Conservation (phyloP, 2,113 vertebrate species). For the Peucedramus taeniatus region DNA sequence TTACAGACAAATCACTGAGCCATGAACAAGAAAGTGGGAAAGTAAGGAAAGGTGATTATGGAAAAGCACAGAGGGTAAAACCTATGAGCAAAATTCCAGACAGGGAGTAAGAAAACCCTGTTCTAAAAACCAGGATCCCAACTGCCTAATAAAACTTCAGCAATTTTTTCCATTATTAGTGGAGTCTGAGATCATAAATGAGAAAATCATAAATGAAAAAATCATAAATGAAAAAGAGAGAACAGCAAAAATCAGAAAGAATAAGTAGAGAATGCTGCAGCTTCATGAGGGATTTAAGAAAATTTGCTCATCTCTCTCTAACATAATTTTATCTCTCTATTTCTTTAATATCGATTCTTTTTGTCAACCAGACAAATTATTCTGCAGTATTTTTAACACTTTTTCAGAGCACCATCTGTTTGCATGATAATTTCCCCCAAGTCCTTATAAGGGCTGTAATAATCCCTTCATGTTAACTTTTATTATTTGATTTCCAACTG, state of each 20-base stretch:
- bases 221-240: not conserved
- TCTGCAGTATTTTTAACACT: not conserved
- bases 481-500: constrained; percentile 19
- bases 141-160: not conserved
- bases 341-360: not conserved
- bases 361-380: not conserved
- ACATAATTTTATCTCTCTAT: not conserved
- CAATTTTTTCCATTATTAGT: not conserved
- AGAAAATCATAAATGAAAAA: not conserved
- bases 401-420: not conserved
- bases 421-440: constrained; percentile 19
- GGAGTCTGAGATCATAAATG: not conserved
- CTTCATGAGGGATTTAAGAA: not conserved
- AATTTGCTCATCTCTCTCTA: not conserved
- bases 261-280: not conserved
- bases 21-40: not conserved
- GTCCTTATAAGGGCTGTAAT: constrained; percentile 6
- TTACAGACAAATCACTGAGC: not conserved
- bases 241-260: not conserved
- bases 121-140: not conserved
- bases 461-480: constrained; percentile 9
- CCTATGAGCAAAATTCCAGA: not conserved
- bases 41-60: not conserved
- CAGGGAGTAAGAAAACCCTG: not conserved
- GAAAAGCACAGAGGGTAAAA: not conserved